Percentiles rank a stretch among this genome's conserved stretches.
phyloP scores from a whole-genome alignment of 2,888 invertebrate genomes.

The Perdita meconis region DNA sequence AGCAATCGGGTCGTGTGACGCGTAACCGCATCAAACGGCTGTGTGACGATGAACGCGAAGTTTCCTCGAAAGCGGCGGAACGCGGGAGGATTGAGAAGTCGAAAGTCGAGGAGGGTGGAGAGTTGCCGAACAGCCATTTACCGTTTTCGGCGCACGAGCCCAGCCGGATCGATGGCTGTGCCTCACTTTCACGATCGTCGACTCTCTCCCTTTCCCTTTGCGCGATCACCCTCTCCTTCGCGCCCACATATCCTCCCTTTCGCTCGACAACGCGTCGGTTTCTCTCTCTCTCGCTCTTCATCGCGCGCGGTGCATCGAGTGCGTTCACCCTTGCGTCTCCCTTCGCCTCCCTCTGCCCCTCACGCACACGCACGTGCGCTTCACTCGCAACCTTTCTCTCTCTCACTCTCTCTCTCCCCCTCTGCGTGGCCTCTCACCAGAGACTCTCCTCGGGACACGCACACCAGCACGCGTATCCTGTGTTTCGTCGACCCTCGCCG shows the following conservation, averaged over 20 bases:
- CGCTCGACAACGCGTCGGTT: not conserved
- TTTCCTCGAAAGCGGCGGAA: constrained; percentile 24
- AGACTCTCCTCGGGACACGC: constrained; percentile 1
- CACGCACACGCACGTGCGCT: constrained; percentile 52
- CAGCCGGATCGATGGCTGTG: constrained; percentile 67
- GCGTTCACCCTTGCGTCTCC: constrained; percentile 64
- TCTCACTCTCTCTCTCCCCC: not conserved
- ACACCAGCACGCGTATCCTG: not conserved
- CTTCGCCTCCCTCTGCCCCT: constrained; percentile 20
- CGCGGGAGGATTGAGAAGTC: constrained; percentile 49
- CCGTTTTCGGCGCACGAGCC: constrained; percentile 68
- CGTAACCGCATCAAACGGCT: constrained; percentile 21
- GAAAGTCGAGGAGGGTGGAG: constrained; percentile 48
- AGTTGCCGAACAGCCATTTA: constrained; percentile 66
- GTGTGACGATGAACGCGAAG: constrained; percentile 12
- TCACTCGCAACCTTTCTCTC: constrained; percentile 19
- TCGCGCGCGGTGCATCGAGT: constrained; percentile 59
- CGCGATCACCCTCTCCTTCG: constrained; percentile 12
- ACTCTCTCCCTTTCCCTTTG: constrained; percentile 15
- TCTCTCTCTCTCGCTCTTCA: constrained; percentile 26
- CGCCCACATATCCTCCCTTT: constrained; percentile 26
- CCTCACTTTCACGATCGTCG: constrained; percentile 68
- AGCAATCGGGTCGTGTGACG: not conserved
- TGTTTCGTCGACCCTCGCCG: constrained; percentile 34
- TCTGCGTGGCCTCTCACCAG: not conserved